Evolutionary conservation across 2,797 vertebrate genomes (phyloP), one percentile per base, ranked within the genome.

Genomic region (Tympanoctomys barrerae): DNA sequence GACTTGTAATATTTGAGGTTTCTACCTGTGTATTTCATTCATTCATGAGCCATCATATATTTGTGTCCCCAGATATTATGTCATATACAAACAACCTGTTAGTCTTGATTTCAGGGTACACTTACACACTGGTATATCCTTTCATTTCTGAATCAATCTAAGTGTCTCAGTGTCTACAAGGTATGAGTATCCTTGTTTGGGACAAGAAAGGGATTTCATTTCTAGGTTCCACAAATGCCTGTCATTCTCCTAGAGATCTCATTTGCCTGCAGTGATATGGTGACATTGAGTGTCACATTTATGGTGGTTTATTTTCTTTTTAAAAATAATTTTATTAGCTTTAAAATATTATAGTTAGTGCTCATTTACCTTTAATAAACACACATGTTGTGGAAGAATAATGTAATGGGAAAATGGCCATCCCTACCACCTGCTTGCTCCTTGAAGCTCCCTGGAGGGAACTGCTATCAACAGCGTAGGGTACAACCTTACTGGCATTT

Each of bases 71-170:
- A 21, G 22, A 39, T 1, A 7, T 8, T 80, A 11, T 88, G 83
- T 68, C 49, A 87, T n/a, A 79, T 28, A 28, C 36, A 61, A 70
- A 82, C n/a, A 24, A 49, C 39, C 84, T 24, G 22, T 61, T n/a
- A 84, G 31, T n/a, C 61, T 90, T 7, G 14, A 8, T 94, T 94
- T 89, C 57, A 70, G 87, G 61, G n/a, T 49, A 26, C 33, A 1
- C 90, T 95, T 59, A 8, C 75, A 94, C 21, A 77, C n/a, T 28
- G 2, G 3, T 49, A 9, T 28, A 49, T 80, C 59, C 71, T 95
- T 93, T 89, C 90, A 54, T 59, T 92, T 96, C 87, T 94, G 24
- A 42, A 84, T 95, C 57, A 82, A 31, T 85, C 19, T 91, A 0
- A 1, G 8, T 89, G 19, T 87, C 28, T 91, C 0, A 0, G 2